Conservation (phyloP, 2,888 invertebrate species). For the Acanthococcus lagerstroemiae region DNA sequence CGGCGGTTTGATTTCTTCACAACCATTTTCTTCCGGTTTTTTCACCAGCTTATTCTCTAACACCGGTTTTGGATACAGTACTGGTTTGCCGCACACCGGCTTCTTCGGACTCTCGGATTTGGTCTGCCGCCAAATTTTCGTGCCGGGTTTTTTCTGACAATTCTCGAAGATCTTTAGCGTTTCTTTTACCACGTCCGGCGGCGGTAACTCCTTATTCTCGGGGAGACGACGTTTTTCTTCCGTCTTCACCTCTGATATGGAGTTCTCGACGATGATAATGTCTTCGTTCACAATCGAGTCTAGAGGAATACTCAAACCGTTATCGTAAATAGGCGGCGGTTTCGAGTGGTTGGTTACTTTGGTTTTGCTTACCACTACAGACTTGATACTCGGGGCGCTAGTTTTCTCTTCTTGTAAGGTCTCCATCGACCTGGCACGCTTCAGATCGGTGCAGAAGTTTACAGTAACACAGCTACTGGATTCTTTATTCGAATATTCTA, state of each 20-base stretch:
- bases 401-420: conserved; percentile 55
- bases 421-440: conserved; percentile 78
- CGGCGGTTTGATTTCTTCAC: neutral
- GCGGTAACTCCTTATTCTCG: conserved; percentile 69
- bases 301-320: conserved; percentile 18
- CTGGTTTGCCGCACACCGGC: conserved; percentile 1
- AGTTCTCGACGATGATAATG: conserved; percentile 41
- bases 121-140: neutral
- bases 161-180: conserved; percentile 72
- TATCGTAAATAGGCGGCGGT: neutral
- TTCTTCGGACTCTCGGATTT: conserved; percentile 1
- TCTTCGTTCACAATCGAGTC: conserved; percentile 39
- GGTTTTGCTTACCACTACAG: conserved; percentile 18
- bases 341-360: conserved; percentile 12
- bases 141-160: conserved; percentile 4
- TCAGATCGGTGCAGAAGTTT: conserved; percentile 50
- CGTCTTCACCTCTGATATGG: conserved; percentile 19
- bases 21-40: no score
- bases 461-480: conserved; percentile 32
- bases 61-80: conserved; percentile 21
- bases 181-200: conserved; percentile 78
- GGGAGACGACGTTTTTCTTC: conserved; percentile 9
- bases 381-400: conserved; percentile 4
- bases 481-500: conserved; percentile 25
- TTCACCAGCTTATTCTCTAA: neutral